Conservation (phyloP, 2,888 invertebrate species). For the Apamea crenata region DNA sequence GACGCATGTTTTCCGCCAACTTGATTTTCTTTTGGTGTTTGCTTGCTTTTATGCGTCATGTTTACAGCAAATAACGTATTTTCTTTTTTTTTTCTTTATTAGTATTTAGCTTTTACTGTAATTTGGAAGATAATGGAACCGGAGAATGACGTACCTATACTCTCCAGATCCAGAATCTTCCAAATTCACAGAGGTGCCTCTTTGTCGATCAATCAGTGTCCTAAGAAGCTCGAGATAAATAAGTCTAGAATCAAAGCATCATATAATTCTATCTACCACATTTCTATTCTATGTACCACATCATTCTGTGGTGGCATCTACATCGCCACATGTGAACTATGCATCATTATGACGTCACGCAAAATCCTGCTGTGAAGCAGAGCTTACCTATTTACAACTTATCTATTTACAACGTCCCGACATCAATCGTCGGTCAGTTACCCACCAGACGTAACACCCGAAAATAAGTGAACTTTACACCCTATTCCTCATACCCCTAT, state of each 20-base stretch:
- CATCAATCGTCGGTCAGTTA: not conserved
- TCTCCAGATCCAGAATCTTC: no score
- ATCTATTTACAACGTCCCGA: not conserved
- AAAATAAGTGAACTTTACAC: not conserved
- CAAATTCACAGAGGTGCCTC: not conserved
- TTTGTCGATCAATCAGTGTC: not conserved
- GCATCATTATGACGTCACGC: not conserved
- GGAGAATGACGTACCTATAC: no score
- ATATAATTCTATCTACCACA: not conserved
- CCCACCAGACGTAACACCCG: not conserved
- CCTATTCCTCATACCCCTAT: not conserved
- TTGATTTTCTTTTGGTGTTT: no score
- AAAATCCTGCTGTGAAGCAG: not conserved
- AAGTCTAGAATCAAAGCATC: not conserved
- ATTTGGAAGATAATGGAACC: no score
- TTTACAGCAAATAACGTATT: no score
- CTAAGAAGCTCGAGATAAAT: not conserved
- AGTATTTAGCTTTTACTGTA: not conserved
- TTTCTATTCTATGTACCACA: no score
- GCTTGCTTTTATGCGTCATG: no score
- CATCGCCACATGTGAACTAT: not conserved
- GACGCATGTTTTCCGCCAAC: no score
- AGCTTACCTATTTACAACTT: not conserved
- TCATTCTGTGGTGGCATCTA: not conserved
- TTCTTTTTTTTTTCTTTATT: no score